Conservation (phyloP, 2,113 vertebrate species). For the Typhlomys cinereus region DNA sequence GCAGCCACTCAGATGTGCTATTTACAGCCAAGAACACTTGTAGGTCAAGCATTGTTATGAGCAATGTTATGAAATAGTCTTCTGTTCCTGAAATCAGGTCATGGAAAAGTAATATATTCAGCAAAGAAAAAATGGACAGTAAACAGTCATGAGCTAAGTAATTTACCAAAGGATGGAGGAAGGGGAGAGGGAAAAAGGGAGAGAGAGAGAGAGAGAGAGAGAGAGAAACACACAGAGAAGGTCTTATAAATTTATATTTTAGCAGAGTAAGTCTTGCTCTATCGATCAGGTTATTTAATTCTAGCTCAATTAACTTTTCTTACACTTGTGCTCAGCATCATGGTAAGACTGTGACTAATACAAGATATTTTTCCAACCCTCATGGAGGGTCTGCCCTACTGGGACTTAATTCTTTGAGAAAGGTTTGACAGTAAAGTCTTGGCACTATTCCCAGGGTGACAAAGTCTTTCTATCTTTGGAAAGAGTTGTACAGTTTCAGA, state of each 20-base stretch:
- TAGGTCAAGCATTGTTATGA: neutral
- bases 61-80: neutral
- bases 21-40: neutral
- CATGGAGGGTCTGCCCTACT: neutral
- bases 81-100: no score
- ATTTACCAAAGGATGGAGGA: neutral
- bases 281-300: neutral
- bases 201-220: neutral
- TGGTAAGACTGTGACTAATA: neutral
- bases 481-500: slow-evolving; percentile 53
- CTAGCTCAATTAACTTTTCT: neutral
- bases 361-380: neutral
- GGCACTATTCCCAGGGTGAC: slow-evolving; percentile 6
- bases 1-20: neutral
- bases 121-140: neutral
- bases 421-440: slow-evolving; percentile 34
- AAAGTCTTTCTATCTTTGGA: slow-evolving; percentile 55
- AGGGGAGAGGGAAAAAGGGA: neutral
- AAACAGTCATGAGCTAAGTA: neutral
- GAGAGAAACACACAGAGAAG: neutral
- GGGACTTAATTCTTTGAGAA: slow-evolving; percentile 37
- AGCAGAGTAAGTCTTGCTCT: neutral
- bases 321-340: neutral
- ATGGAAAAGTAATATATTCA: neutral
- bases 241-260: neutral